Base-by-base conservation (phyloP, 2,888 invertebrate genomes). In the Allygus modestus region DNA sequence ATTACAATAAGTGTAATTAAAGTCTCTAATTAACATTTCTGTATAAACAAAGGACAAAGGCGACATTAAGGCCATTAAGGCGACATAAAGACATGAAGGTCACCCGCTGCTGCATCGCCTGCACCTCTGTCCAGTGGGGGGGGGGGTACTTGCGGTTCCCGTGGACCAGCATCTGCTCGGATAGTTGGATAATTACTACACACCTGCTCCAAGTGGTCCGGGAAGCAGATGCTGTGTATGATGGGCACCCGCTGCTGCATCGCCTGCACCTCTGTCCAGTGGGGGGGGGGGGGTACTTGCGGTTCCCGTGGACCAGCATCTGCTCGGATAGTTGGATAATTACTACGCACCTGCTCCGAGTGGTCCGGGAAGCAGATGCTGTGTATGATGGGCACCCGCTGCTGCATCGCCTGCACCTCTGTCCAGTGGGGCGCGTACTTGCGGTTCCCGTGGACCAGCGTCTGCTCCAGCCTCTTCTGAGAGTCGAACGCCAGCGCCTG, bases 321-420 rank as follows among this genome's bases (percentile, higher is more conserved):
- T 94, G 95, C 88, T 96, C 96, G n/a, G n/a, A n/a, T n/a, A n/a
- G n/a, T n/a, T n/a, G n/a, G n/a, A n/a, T n/a, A n/a, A n/a, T n/a
- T n/a, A n/a, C n/a, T n/a, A 9, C 4, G 37, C 9, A 92, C 92
- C 91, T 98, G 97, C 89, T 97, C 97, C 0, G 97, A 96, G 89
- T 97, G 97, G 90, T 99, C 97, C 0, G 99, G 99, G 92, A 98
- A 98, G 89, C 97, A 97, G 17, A 98, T 95, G 91, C 97, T 98
- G 90, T 98, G 98, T 90, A 96, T 97, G 88, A 99, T 98, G 90
- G 98, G 97, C 90, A 97, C 95, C 87, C 97, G 97, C 89, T 97
- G 97, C 89, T 98, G 97, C 88, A 99, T 97, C 1, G 98, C 98
- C 91, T 98, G 98, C 4, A 98, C 96, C 92, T 99, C 98, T 5